Evolutionary conservation across 2,113 vertebrate genomes (phyloP).

Genomic region (Ariopsis seemanni): DNA sequence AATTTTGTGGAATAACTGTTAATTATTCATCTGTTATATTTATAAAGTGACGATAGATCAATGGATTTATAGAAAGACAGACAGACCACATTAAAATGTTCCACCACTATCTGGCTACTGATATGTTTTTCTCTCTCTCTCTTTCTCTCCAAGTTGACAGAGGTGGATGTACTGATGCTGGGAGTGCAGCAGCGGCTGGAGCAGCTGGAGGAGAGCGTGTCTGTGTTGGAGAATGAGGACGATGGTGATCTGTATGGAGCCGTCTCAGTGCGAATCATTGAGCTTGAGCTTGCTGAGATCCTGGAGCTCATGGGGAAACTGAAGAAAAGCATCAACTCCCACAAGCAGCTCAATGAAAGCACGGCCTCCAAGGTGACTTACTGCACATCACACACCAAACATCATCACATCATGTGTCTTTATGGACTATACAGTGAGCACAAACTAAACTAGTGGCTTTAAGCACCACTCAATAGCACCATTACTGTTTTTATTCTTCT

Average conservation of each 20-base stretch:
- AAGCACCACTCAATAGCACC: too few species aligned
- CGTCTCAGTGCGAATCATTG: constrained; percentile 66
- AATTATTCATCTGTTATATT: too few species aligned
- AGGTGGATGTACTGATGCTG: constrained; percentile 61
- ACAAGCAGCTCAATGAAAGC: constrained; percentile 33
- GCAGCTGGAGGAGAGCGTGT: constrained; percentile 59
- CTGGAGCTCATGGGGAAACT: constrained; percentile 65
- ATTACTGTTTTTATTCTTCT: too few species aligned
- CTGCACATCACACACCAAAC: not conserved
- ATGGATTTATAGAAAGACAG: too few species aligned
- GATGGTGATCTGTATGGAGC: constrained; percentile 65
- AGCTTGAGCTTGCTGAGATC: constrained; percentile 69
- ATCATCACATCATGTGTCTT: not conserved
- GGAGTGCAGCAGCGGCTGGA: constrained; percentile 63
- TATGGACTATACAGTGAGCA: too few species aligned
- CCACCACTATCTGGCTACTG: too few species aligned
- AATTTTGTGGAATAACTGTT: too few species aligned
- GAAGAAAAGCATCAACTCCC: constrained; percentile 45
- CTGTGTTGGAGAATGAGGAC: constrained; percentile 63
- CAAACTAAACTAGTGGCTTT: too few species aligned
- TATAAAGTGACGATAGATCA: too few species aligned
- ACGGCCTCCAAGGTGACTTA: constrained; percentile 54
- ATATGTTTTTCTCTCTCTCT: too few species aligned
- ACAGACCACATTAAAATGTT: too few species aligned
- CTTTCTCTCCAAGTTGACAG: constrained; percentile 49